A percentile compares a stretch with the other conserved stretches of the same genome.
phyloP scores from a whole-genome alignment of 2,113 vertebrate genomes.

The Scortum barcoo region DNA sequence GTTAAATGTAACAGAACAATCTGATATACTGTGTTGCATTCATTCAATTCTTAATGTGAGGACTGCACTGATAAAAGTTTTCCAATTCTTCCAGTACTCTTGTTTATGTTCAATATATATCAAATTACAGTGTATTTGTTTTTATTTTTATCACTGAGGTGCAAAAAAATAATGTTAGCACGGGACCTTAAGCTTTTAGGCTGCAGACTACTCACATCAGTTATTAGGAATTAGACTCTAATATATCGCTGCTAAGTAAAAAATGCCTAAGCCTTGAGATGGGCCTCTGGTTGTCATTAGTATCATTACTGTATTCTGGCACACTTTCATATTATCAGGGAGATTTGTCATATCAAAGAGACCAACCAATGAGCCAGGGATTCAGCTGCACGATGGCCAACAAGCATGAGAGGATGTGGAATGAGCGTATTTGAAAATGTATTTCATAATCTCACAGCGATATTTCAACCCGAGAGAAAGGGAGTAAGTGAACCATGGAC shows the following conservation, averaged over 20 bases:
- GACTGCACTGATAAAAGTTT: neutral
- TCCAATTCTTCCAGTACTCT: neutral
- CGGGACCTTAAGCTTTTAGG: neutral
- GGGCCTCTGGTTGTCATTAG: conserved; percentile 36
- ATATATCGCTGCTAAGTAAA: conserved; percentile 14
- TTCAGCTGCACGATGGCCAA: conserved; percentile 14
- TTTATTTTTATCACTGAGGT: neutral
- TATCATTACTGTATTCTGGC: conserved; percentile 18
- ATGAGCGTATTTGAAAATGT: conserved; percentile 28
- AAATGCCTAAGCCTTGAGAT: conserved; percentile 22
- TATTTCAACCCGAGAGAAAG: conserved; percentile 39
- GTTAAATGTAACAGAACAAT: neutral
- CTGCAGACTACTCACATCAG: conserved; percentile 14
- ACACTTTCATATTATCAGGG: conserved; percentile 39
- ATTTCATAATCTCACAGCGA: conserved; percentile 34
- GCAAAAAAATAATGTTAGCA: conserved; percentile 1
- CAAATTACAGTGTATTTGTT: neutral
- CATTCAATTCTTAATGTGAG: neutral
- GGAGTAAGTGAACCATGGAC: conserved; percentile 54
- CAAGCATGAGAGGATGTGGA: conserved; percentile 14
- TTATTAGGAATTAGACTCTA: conserved; percentile 43
- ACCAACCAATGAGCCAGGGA: neutral
- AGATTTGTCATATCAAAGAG: conserved; percentile 56
- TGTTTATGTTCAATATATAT: neutral
- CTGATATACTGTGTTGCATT: neutral